phyloP scores from a whole-genome alignment of 2,888 invertebrate species.

The Rhabditophanes sp. region DNA sequence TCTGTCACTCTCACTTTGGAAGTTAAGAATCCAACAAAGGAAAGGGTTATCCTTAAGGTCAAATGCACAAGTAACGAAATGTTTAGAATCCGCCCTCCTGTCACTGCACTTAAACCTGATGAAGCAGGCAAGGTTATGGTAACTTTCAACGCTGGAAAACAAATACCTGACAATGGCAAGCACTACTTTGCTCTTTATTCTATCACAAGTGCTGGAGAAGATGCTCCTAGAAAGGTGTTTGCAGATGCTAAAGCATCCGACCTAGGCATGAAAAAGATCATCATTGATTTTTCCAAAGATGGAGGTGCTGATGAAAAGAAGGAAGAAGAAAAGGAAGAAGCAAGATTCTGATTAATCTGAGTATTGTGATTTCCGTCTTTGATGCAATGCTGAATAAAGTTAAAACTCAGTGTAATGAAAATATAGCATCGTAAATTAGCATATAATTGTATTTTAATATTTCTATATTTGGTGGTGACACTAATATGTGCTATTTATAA shows the following conservation, averaged over 20 bases:
- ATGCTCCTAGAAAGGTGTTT: conserved; percentile 17
- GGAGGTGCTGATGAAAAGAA: conserved; percentile 10
- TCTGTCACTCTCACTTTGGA: conserved; percentile 12
- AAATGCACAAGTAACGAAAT: conserved; percentile 32
- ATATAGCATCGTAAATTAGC: no score
- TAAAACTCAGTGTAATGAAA: no score
- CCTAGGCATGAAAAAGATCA: conserved; percentile 18
- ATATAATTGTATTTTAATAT: conserved; percentile 1
- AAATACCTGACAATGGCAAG: conserved; percentile 22
- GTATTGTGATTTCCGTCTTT: no score
- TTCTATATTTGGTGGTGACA: background rate
- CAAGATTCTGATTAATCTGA: conserved; percentile 1
- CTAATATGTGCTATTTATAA: background rate
- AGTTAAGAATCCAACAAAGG: conserved; percentile 20
- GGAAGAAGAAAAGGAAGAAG: conserved; percentile 3
- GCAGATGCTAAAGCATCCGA: conserved; percentile 15
- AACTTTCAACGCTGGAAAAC: conserved; percentile 18
- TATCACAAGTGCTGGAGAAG: conserved; percentile 15
- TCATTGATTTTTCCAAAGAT: conserved; percentile 23
- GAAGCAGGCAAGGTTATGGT: conserved; percentile 8
- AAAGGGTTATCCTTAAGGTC: conserved; percentile 18
- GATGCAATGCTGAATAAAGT: no score
- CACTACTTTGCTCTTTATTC: conserved; percentile 34
- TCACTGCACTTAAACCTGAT: conserved; percentile 13
- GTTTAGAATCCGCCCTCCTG: conserved; percentile 27